phyloP scores from a whole-genome alignment of 2,888 invertebrate genomes.

The Stenurella melanura region DNA sequence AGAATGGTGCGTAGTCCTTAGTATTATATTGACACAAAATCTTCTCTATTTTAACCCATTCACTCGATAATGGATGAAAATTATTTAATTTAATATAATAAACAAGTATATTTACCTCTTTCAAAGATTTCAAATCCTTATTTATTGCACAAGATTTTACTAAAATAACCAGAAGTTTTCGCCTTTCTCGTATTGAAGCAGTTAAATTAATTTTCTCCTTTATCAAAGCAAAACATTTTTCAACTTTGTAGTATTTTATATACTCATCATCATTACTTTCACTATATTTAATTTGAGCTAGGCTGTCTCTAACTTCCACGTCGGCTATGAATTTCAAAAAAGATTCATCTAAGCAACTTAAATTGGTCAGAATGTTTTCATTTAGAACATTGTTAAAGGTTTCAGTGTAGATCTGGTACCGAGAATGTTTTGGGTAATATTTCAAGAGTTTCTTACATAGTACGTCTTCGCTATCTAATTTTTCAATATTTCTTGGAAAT shows the following conservation, averaged over 20 bases:
- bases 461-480: neutral
- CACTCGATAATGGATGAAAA: too few species aligned
- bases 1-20: too few species aligned
- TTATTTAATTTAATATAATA: too few species aligned
- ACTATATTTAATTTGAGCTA: neutral
- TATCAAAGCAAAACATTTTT: neutral
- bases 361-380: neutral
- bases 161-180: neutral
- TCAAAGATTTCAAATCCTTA: neutral
- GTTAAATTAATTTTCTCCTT: conserved; percentile 23
- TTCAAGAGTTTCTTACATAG: conserved; percentile 9
- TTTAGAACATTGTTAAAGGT: conserved; percentile 19
- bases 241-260: conserved; percentile 3
- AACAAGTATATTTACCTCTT: conserved; percentile 17
- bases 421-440: conserved; percentile 15
- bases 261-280: conserved; percentile 13
- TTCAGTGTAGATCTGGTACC: conserved; percentile 7
- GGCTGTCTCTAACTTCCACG: neutral
- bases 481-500: conserved; percentile 21
- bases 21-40: too few species aligned
- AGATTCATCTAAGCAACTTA: neutral
- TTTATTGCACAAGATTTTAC: conserved; percentile 16
- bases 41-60: too few species aligned
- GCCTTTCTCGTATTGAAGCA: neutral
- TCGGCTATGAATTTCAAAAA: conserved; percentile 7